Evolutionary conservation across 2,113 vertebrate species (phyloP).

Genomic region (Gobius niger): DNA sequence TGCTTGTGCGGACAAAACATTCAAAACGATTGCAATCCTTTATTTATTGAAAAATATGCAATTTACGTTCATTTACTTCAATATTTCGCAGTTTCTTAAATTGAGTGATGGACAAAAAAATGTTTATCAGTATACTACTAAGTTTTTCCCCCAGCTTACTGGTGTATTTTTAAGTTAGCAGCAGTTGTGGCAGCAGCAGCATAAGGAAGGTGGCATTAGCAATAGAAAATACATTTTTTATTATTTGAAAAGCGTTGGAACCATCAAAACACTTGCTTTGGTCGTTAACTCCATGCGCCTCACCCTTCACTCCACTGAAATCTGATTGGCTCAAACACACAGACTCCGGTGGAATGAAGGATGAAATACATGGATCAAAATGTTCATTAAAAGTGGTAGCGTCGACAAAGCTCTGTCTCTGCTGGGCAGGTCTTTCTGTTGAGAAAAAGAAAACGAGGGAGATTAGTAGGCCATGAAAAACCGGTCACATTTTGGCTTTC

Average conservation of each 20-base stretch:
- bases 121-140: too few relatives aligned
- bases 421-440: slow-evolving; percentile 30
- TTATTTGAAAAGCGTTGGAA: not conserved
- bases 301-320: slow-evolving; percentile 99
- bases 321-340: slow-evolving; percentile 88
- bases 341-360: slow-evolving; percentile 99
- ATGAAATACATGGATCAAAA: slow-evolving; percentile 84
- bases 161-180: too few relatives aligned
- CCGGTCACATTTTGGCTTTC: slow-evolving; percentile 20
- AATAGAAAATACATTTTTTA: not conserved
- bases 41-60: not conserved
- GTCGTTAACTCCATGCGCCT: slow-evolving; percentile 83
- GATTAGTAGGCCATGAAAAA: slow-evolving; percentile 44
- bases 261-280: slow-evolving; percentile 3
- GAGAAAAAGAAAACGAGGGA: slow-evolving; percentile 28
- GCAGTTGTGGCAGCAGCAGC: not conserved
- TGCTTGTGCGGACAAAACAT: slow-evolving; percentile 54
- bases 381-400: slow-evolving; percentile 29
- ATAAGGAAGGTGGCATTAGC: not conserved
- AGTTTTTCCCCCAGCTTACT: too few relatives aligned
- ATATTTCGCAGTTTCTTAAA: too few relatives aligned
- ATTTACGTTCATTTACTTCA: not conserved
- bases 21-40: not conserved
- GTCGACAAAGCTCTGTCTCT: not conserved
- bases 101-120: too few relatives aligned